Base-by-base conservation (phyloP, 2,113 vertebrate species). In the Paradoxurus hermaphroditus region DNA sequence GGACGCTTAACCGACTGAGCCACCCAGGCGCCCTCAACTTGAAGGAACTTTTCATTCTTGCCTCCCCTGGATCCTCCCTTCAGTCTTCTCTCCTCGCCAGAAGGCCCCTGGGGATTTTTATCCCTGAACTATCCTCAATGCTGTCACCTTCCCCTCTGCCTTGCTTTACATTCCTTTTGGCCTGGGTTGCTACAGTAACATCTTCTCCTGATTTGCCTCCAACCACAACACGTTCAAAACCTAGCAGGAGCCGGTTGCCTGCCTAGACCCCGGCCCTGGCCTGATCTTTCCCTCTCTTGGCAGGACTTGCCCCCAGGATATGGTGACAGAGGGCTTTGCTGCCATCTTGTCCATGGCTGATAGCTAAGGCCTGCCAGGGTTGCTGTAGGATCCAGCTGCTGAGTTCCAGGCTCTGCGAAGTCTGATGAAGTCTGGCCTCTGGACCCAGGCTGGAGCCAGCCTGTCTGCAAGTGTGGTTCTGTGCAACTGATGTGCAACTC, bases 201-300 rank as follows among this genome's bases (percentile, higher is more conserved):
- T 89, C 92, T 77, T 94, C 81, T 93, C 34, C 87, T 93, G 72
- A 75, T 87, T 96, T 0, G 9, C 51, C 75, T 92, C 85, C 91
- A 97, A 18, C n/a, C 81, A 18, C 68, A 68, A n/a, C n/a, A n/a
- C n/a, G n/a, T 92, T 78, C 27, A 31, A 31, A 96, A 68, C 81
- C 90, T 81, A 73, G 65, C 44, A 88, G 62, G 51, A 96, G 3
- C 65, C 94, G 51, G 31, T 95, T 85, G 94, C 85, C 90, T 96
- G 86, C 39, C 59, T 65, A 46, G 34, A 51, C 85, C 92, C 56
- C n/a, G 83, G 49, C 16, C 67, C 70, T 96, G 79, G 79, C 44
- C 84, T 96, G 85, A 88, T 86, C 94, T 94, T 94, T 97, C 70
- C 81, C 34, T 59, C 6, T 96, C 68, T 96, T 97, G 97, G 92